Base-by-base conservation (phyloP, 2,113 vertebrate species). In the Theristicus caerulescens region DNA sequence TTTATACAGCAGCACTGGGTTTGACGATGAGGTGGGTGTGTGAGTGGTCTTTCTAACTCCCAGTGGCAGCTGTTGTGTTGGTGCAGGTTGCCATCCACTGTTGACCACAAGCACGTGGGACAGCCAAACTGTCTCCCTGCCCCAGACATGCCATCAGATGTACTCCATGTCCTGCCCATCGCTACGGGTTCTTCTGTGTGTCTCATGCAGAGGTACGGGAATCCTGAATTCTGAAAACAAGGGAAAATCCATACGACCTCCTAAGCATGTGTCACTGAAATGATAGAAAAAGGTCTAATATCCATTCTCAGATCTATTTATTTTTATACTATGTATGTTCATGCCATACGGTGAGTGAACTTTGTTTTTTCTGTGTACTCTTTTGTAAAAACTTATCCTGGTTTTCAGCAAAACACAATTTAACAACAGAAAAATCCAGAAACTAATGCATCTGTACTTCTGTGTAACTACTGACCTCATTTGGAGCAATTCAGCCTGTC, bases 51-150 rank as follows among this genome's bases (percentile, higher is more conserved):
- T 82, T 21, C 49, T 21, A 36, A 1, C 8, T 67, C 47, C 59
- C 19, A 17, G 26, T 0, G 5, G 31, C 1, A 1, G 12, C 32
- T 52, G 42, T 18, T 46, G 36, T 1, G 0, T 25, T 46, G 44
- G 24, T 46, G 5, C 21, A 24, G 27, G 16, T 5, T 85, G 17
- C 16, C 17, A 22, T n/a, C 7, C 18, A 11, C 38, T 93, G 27
- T 44, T 67, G 32, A 59, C 18, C 26, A 11, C 20, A 81, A 52
- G 24, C 26, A 36, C 9, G 0, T 5, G 20, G 18, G 15, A 65
- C 2, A 34, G 19, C 12, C 13, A 24, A 9, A 34, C 14, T 34
- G 15, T 34, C 19, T 20, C 13, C 22, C 16, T 44, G 51, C 10
- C 21, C 19, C 9, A n/a, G 7, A 25, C 10, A 1, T 2, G 6